These are phyloP conservation scores for Gobius niger DNA, from an alignment of 2,113 vertebrate genomes.

Conservation along the genomic window DNA sequence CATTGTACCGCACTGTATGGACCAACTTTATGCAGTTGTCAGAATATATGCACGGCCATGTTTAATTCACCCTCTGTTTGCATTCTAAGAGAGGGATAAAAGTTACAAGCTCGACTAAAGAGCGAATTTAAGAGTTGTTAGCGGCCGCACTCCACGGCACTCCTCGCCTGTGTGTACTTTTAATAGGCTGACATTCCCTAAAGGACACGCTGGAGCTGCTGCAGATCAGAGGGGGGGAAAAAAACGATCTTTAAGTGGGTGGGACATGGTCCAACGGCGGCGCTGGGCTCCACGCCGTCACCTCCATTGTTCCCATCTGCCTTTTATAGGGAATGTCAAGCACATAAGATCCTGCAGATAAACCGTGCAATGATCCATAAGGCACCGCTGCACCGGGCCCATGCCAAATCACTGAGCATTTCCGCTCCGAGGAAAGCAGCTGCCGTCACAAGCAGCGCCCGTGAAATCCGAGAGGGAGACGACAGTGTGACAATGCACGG, in stretches of 20 bases:
- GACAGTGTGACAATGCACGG: not conserved
- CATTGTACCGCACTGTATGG: too few relatives aligned
- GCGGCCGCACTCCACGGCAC: slow-evolving; percentile 12
- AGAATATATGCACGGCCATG: not conserved
- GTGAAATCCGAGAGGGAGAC: not conserved
- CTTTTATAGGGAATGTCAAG: slow-evolving; percentile 46
- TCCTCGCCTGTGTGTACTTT: slow-evolving; percentile 20
- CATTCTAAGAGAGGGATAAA: slow-evolving; percentile 14
- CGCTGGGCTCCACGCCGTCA: slow-evolving; percentile 26
- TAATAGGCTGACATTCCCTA: slow-evolving; percentile 51
- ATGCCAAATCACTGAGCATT: slow-evolving; percentile 28
- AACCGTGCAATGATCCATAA: slow-evolving; percentile 37
- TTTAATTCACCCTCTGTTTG: slow-evolving; percentile 2
- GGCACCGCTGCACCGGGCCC: slow-evolving; percentile 19
- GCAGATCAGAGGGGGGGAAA: slow-evolving; percentile 7
- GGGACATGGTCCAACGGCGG: slow-evolving; percentile 42
- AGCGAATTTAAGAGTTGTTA: slow-evolving; percentile 9
- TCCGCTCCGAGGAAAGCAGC: slow-evolving; percentile 19
- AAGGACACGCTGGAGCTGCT: slow-evolving; percentile 41
- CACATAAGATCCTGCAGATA: slow-evolving; percentile 39
- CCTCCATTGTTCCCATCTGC: slow-evolving; percentile 51
- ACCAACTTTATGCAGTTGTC: not conserved
- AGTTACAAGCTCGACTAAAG: not conserved
- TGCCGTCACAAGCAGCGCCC: not conserved
- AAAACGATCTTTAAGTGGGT: slow-evolving; percentile 46